A percentile compares a stretch with the other conserved stretches of the same genome.
Evolutionary conservation across 2,113 vertebrate genomes (phyloP).

Genomic region (Ophiodon elongatus): DNA sequence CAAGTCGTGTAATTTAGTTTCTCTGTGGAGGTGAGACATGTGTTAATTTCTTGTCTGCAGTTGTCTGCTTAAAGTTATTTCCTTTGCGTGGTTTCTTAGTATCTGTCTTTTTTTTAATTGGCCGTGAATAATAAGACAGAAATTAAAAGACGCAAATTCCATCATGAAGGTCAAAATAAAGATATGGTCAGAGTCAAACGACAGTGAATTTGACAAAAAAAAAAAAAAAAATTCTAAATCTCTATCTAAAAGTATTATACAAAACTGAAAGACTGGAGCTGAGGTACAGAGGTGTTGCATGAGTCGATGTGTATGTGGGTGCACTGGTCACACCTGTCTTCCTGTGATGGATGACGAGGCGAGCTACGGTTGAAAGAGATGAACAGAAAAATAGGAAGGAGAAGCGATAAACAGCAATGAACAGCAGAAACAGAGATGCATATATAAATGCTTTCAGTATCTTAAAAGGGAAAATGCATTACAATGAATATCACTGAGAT

Average conservation of each 20-base stretch:
- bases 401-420: constrained; percentile 58
- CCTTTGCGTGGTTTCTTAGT: not conserved
- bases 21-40: constrained; percentile 9
- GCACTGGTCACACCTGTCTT: constrained; percentile 30
- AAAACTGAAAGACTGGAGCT: not conserved
- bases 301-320: not conserved
- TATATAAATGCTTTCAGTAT: constrained; percentile 45
- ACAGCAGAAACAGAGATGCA: constrained; percentile 43
- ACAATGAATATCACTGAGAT: constrained; percentile 41
- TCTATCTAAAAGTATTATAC: not conserved
- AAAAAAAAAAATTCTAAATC: constrained; percentile 3
- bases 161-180: constrained; percentile 20
- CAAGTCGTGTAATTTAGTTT: constrained; percentile 9
- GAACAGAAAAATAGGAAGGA: constrained; percentile 62
- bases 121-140: constrained; percentile 3
- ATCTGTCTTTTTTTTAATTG: constrained; percentile 19
- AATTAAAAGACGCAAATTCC: not conserved
- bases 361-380: constrained; percentile 23
- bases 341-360: constrained; percentile 59
- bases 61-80: constrained; percentile 10
- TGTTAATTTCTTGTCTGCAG: not conserved
- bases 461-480: constrained; percentile 43
- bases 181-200: not conserved
- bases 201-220: not conserved
- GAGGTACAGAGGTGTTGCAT: not conserved